Base-by-base conservation (phyloP, 2,797 vertebrate genomes). In the Betta splendens region DNA sequence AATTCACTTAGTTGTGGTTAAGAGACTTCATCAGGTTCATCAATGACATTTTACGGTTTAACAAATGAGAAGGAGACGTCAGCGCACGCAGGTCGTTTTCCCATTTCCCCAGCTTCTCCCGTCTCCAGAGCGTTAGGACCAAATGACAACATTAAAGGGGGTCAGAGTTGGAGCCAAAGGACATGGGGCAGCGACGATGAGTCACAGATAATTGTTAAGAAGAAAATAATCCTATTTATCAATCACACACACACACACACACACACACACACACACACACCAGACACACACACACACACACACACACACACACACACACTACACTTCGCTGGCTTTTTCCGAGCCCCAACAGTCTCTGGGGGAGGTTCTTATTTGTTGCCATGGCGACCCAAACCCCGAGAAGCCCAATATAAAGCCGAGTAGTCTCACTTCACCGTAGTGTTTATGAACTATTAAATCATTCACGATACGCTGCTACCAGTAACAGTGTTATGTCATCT, bases 281-380 rank as follows among this genome's bases (percentile, higher is more conserved):
- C 21, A 22, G 21, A 22, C n/a, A 22, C 21, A 22, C 21, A 65
- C 53, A 62, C 54, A 50, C 45, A 60, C 50, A 48, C 33, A 60
- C 55, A 59, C 21, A 70, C 46, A 39, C 40, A 42, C 46, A 26
- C 31, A 37, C 64, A 31, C 62, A 69, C 32, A 21, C 55, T n/a
- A 45, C 42, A 37, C 36, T 54, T 39, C 22, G 51, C n/a, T 44
- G 39, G 61, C 23, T 56, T 64, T 75, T 80, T 69, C 57, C 40
- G 75, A 83, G 37, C 65, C 46, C 63, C 70, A 77, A 81, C 84
- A 84, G 81, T 72, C 67, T 59, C 74, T 1, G 73, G 85, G 80
- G 85, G 82, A 89, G 79, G 82, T 76, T 80, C 84, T 84, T 84
- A 69, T 81, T 76, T 73, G 89, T 92, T 90, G 69, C 89, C 82